A percentile compares a stretch with the other conserved stretches of the same genome.
phyloP scores from a whole-genome alignment of 1,140 invertebrate genomes.

The Leptopilina boulardi region DNA sequence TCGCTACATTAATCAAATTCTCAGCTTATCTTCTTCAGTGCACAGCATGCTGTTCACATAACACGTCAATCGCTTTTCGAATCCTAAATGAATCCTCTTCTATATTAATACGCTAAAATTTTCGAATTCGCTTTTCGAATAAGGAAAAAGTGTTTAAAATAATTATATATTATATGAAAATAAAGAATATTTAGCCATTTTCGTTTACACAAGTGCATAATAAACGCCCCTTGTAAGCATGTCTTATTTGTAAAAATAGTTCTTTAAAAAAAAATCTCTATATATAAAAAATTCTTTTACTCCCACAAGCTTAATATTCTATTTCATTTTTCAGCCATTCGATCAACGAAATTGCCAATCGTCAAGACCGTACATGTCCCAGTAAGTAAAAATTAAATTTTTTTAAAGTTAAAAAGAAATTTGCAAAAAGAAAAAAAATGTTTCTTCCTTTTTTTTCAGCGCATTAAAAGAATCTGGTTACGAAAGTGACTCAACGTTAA shows the following conservation, averaged over 20 bases:
- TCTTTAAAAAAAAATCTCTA: too few relatives aligned
- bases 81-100: background rate
- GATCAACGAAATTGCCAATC: slow-evolving; percentile 68
- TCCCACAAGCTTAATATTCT: background rate
- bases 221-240: slow-evolving; percentile 46
- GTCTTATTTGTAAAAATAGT: slow-evolving; percentile 25
- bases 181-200: slow-evolving; percentile 31
- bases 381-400: slow-evolving; percentile 76
- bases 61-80: slow-evolving; percentile 32
- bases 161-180: too few relatives aligned
- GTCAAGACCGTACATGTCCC: slow-evolving; percentile 83
- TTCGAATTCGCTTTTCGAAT: background rate
- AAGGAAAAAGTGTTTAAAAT: slow-evolving; percentile 7
- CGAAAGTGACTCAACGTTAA: slow-evolving; percentile 91
- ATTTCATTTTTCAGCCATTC: slow-evolving; percentile 69
- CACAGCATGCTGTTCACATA: slow-evolving; percentile 43
- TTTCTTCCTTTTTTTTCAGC: slow-evolving; percentile 69
- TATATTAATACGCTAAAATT: background rate
- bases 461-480: slow-evolving; percentile 92
- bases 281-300: background rate
- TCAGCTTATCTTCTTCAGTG: slow-evolving; percentile 31
- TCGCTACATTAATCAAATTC: background rate
- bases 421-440: slow-evolving; percentile 34
- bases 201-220: background rate
- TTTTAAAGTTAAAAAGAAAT: background rate